Base-by-base conservation (phyloP, 2,113 vertebrate genomes). In the Pygathrix nemaeus region DNA sequence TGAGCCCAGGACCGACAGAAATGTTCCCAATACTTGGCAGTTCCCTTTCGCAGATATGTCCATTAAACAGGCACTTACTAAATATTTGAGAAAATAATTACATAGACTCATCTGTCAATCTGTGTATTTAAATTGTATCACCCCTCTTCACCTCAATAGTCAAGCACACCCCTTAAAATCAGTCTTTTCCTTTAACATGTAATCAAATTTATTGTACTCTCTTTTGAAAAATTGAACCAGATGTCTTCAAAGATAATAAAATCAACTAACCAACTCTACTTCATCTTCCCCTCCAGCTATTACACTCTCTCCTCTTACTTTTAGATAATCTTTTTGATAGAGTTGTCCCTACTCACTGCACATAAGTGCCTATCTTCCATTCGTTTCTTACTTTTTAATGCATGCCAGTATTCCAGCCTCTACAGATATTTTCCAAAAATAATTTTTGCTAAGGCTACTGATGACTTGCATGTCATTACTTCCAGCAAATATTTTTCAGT, bases 271-370 rank as follows among this genome's bases (percentile, higher is more conserved):
- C 18, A 83, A 35, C 17, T 48, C 17, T 3, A 12, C 12, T 68
- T 84, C n/a, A 43, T 13, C 20, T 25, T n/a, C 30, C 1, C 12
- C 40, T 68, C 25, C 23, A 52, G 30, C 8, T 40, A 7, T 38
- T 25, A 80, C 2, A 6, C 2, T 12, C 5, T 57, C 5, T 4
- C 1, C 2, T 13, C 30, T 32, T 35, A 20, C 23, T 35, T 25
- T 55, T 55, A 66, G 30, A 6, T 13, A 84, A 32, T n/a, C 8
- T n/a, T 70, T 70, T 43, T 50, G n/a, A 50, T 13, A 78, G 30
- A 21, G 17, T 38, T 88, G 20, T 52, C 40, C 73, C 5, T 40
- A 16, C 3, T 57, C 20, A 50, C 27, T 38, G 5, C 10, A 23
- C 6, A 1, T 40, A 16, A 70, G 4, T 70, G 21, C 8, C 81